A percentile compares a stretch with the other conserved stretches of the same genome.
phyloP scores from a whole-genome alignment of 2,113 vertebrate species.

The Cochlearius cochlearius region DNA sequence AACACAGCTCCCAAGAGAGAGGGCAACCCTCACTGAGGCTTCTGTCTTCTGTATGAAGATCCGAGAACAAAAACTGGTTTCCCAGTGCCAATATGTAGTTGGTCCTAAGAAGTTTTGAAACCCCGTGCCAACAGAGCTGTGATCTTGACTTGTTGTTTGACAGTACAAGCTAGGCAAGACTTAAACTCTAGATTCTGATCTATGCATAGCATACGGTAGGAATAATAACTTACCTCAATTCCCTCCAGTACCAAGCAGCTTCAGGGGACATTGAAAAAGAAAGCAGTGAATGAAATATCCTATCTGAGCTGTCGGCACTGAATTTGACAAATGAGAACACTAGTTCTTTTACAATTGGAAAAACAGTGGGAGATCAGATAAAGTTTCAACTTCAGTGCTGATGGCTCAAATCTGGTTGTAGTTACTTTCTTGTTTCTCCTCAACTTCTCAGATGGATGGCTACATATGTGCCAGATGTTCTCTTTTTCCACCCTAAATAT shows the following conservation, averaged over 20 bases:
- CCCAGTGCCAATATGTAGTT: not conserved
- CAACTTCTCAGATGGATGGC: not conserved
- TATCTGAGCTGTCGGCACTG: not conserved
- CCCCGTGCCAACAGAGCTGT: not conserved
- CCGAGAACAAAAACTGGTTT: not conserved
- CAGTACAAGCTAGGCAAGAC: not conserved
- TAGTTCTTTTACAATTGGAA: not conserved
- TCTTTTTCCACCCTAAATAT: not conserved
- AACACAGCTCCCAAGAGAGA: not conserved
- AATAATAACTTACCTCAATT: not conserved
- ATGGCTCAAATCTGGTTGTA: not conserved
- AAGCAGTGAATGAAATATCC: not conserved
- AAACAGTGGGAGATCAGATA: not conserved
- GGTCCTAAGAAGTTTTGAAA: not conserved
- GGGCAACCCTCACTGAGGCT: not conserved
- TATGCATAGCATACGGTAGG: not conserved
- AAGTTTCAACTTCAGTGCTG: not conserved
- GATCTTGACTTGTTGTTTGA: not conserved
- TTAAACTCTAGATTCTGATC: not conserved
- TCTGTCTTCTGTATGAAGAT: not conserved
- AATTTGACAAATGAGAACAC: not conserved
- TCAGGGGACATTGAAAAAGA: not conserved
- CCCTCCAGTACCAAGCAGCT: not conserved
- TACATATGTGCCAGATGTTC: not conserved
- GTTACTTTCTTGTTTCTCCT: not conserved